Percentiles rank a stretch among this genome's conserved stretches.
These are phyloP conservation scores for Amphiprion ocellaris DNA, from an alignment of 2,113 vertebrate species.

Conservation along the genomic window DNA sequence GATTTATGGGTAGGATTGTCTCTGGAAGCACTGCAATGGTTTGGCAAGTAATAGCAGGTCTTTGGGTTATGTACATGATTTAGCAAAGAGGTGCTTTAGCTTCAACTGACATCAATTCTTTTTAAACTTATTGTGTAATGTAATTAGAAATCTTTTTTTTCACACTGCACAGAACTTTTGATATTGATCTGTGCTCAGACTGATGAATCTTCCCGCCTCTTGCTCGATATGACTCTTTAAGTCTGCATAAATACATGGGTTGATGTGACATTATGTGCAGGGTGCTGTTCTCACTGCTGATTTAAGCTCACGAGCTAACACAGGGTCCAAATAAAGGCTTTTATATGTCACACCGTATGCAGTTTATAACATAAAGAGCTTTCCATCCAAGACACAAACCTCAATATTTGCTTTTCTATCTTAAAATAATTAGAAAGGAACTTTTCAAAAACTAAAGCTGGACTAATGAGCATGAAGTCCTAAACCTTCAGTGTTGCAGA, in stretches of 20 bases:
- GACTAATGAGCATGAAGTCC: constrained; percentile 9
- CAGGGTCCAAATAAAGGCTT: background rate
- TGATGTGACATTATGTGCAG: constrained; percentile 1
- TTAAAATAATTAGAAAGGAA: constrained; percentile 12
- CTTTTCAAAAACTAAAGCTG: background rate
- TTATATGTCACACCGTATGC: background rate
- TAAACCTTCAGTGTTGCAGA: background rate
- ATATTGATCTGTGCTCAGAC: constrained; percentile 38
- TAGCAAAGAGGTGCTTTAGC: constrained; percentile 62
- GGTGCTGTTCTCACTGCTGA: background rate
- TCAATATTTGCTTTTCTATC: constrained; percentile 3
- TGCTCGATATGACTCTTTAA: constrained; percentile 1
- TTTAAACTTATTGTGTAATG: constrained; percentile 35
- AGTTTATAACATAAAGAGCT: background rate
- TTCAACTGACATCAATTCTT: constrained; percentile 45
- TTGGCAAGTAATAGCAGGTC: constrained; percentile 69
- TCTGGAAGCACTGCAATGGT: constrained; percentile 63
- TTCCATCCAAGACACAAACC: background rate
- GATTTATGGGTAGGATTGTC: constrained; percentile 76
- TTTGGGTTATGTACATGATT: constrained; percentile 72
- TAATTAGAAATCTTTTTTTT: constrained; percentile 50
- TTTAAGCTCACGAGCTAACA: background rate
- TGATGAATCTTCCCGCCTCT: constrained; percentile 31
- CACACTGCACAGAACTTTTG: constrained; percentile 41
- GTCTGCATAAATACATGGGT: constrained; percentile 7